Conservation (phyloP, 1,140 invertebrate genomes). For the Aphidius ervi region DNA sequence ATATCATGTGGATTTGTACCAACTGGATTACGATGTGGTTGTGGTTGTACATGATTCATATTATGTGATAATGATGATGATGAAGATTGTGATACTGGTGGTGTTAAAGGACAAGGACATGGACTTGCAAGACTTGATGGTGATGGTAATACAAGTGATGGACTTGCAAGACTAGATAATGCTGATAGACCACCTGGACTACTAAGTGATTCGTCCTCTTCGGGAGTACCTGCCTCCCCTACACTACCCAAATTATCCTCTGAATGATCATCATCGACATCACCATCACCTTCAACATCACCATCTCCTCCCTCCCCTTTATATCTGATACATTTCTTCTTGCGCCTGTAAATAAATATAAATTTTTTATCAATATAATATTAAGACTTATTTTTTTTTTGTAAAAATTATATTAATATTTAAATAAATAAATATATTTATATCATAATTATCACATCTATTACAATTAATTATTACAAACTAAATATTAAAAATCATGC, state of each 20-base stretch:
- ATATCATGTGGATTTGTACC: constrained; percentile 86
- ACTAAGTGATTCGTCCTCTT: constrained; percentile 69
- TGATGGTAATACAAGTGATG: constrained; percentile 64
- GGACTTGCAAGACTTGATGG: constrained; percentile 67
- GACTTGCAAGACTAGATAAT: constrained; percentile 73
- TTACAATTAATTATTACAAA: not conserved
- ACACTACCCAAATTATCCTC: constrained; percentile 77
- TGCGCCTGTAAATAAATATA: constrained; percentile 71
- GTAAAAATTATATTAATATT: not conserved
- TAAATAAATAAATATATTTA: no score
- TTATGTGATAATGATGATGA: constrained; percentile 41
- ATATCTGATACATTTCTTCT: constrained; percentile 97
- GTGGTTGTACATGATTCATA: constrained; percentile 34
- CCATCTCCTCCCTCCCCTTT: constrained; percentile 71
- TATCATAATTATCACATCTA: no score
- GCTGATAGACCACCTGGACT: constrained; percentile 73
- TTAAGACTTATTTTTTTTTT: not conserved
- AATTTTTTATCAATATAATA: not conserved
- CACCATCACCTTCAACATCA: constrained; percentile 64
- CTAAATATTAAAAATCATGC: constrained; percentile 16
- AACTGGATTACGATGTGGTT: constrained; percentile 69
- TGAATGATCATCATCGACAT: constrained; percentile 63
- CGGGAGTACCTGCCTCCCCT: constrained; percentile 66
- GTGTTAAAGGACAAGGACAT: constrained; percentile 50
- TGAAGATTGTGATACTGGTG: constrained; percentile 49